Evolutionary conservation across 2,113 vertebrate genomes (phyloP).

Genomic region (Trachemys scripta): DNA sequence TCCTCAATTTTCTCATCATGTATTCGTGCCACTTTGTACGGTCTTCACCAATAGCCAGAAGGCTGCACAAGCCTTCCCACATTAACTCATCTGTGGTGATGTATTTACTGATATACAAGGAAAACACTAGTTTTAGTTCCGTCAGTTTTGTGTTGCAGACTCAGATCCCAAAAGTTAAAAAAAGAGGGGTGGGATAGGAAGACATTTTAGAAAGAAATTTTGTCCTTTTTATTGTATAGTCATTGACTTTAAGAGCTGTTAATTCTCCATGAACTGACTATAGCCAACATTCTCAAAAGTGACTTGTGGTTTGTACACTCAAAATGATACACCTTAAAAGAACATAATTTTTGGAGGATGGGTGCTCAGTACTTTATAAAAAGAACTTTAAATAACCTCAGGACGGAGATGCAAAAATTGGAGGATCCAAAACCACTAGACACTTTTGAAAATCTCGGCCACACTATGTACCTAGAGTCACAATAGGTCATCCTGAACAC

Average conservation of each 20-base stretch:
- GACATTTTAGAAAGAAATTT: not conserved
- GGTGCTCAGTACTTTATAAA: not conserved
- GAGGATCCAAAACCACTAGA: not conserved
- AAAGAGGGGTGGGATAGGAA: too few relatives aligned
- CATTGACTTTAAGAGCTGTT: not conserved
- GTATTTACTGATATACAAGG: conserved; percentile 7
- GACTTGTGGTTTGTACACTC: not conserved
- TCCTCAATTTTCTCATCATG: not conserved
- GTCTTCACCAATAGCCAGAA: not conserved
- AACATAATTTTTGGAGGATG: not conserved
- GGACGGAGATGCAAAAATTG: too few relatives aligned
- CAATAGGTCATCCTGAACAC: not conserved
- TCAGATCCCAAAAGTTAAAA: too few relatives aligned
- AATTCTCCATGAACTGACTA: not conserved
- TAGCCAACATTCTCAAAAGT: not conserved
- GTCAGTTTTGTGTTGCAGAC: not conserved
- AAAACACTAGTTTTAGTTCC: not conserved
- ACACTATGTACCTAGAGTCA: not conserved
- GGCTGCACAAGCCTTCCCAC: not conserved
- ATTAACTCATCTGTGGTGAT: not conserved
- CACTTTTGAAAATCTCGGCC: not conserved
- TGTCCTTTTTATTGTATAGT: not conserved
- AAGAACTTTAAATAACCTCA: not conserved
- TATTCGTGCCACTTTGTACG: conserved; percentile 7
- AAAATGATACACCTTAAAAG: not conserved